Percentiles rank a stretch among this genome's conserved stretches.
Conservation (phyloP, 2,888 invertebrate species). For the Folsomia manolachei region DNA sequence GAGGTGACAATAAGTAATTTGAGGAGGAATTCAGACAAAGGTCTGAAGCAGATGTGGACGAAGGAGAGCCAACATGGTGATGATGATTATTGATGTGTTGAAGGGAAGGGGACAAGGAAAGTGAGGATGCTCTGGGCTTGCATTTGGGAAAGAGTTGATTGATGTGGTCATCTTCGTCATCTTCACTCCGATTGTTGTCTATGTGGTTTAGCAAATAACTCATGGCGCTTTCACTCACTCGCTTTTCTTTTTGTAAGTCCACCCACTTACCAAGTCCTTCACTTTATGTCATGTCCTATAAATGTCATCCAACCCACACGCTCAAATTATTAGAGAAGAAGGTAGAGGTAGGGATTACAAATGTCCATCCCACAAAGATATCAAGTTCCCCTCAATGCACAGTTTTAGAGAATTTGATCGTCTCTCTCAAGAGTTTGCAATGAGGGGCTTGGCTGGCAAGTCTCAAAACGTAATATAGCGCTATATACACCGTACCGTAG, state of each 20-base stretch:
- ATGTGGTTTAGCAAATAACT: slow-evolving; percentile 54
- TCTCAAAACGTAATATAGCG: too few relatives aligned
- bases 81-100: slow-evolving; percentile 24
- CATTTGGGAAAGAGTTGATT: slow-evolving; percentile 84
- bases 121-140: slow-evolving; percentile 61
- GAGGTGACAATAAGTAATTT: not conserved
- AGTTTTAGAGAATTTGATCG: too few relatives aligned
- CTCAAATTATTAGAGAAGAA: too few relatives aligned
- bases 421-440: too few relatives aligned
- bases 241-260: slow-evolving; percentile 6
- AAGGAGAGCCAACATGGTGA: not conserved
- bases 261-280: slow-evolving; percentile 3
- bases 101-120: slow-evolving; percentile 42
- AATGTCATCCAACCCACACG: too few relatives aligned
- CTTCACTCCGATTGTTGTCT: slow-evolving; percentile 55
- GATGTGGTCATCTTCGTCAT: slow-evolving; percentile 68
- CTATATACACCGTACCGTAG: too few relatives aligned
- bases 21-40: slow-evolving; percentile 9
- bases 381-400: not conserved
- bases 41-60: slow-evolving; percentile 14
- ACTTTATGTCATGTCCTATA: too few relatives aligned
- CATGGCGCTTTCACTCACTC: slow-evolving; percentile 50
- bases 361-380: not conserved
- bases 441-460: too few relatives aligned
- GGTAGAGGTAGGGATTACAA: not conserved